These are phyloP conservation scores for Forficula auricularia DNA, from an alignment of 1,140 invertebrate species.

Conservation along the genomic window DNA sequence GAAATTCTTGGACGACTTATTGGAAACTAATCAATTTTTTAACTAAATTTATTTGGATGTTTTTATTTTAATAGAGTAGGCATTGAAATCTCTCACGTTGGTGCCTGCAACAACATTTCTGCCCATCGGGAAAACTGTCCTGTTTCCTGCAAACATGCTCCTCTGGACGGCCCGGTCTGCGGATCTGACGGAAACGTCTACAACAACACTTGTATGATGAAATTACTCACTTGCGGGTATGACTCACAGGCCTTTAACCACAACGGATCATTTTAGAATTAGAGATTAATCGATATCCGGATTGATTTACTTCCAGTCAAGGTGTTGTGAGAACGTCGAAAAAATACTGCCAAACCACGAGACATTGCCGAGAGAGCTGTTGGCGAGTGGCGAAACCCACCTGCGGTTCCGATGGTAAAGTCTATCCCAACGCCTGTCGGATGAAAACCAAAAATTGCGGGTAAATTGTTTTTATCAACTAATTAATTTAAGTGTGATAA, in stretches of 20 bases:
- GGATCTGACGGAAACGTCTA: slow-evolving; percentile 85
- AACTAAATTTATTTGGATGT: background rate
- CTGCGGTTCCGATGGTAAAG: slow-evolving; percentile 77
- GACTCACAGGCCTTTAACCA: too few relatives aligned
- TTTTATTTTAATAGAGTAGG: slow-evolving; percentile 31
- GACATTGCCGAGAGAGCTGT: slow-evolving; percentile 75
- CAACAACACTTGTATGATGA: slow-evolving; percentile 84
- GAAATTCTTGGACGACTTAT: background rate
- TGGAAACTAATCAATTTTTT: background rate
- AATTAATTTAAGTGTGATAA: too few relatives aligned
- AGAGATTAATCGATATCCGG: background rate
- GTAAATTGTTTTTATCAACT: slow-evolving; percentile 33
- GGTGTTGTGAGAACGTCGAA: slow-evolving; percentile 55
- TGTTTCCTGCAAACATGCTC: slow-evolving; percentile 62
- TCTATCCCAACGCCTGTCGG: slow-evolving; percentile 80
- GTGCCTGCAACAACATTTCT: slow-evolving; percentile 73
- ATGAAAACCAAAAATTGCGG: slow-evolving; percentile 86
- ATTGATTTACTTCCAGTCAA: slow-evolving; percentile 21
- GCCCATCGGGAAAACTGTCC: slow-evolving; percentile 75
- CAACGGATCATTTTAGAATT: too few relatives aligned
- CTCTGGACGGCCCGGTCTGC: slow-evolving; percentile 73
- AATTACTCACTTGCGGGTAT: slow-evolving; percentile 73
- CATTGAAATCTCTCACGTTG: slow-evolving; percentile 56
- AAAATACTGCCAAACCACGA: slow-evolving; percentile 79
- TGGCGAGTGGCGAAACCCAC: slow-evolving; percentile 76